Evolutionary conservation across 64 coral and sea anemone genomes (phyloP), one percentile per base, ranked within the genome.

Genomic region (Pocillopora verrucosa): DNA sequence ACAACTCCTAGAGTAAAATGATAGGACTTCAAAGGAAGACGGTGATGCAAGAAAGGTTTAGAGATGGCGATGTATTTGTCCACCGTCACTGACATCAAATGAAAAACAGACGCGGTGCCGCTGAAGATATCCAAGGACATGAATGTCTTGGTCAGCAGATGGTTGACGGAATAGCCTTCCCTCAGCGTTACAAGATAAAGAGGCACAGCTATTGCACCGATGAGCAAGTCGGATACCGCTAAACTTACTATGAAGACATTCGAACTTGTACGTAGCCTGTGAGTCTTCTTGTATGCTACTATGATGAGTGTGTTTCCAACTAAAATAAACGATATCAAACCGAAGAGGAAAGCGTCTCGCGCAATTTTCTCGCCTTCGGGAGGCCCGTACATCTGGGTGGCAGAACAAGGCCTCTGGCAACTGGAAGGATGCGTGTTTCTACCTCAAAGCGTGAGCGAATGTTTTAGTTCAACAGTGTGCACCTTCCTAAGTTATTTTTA

Each of bases 91-190:
- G 82, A 92, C 22, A 92, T 82, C 34, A 97, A 75, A 56, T 94
- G 91, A 24, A 97, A 87, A 14, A 91, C 93, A 0, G 92, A 97
- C 20, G 95, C 95, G 13, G 93, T 79, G 10, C 88, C 95, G 24
- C 95, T 97, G 2, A 91, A 82, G 15, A 97, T 97, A 36, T 97
- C 95, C 51, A 97, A 61, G 14, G 83, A 84, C 16, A 97, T 91
- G 59, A 76, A 97, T 7, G 91, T 65, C 26, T 35, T 88, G 16
- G 1, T 37, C 4, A 72, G 24, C 20, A 88, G 10, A 0, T 26
- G 36, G 13, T 25, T 60, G 9, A 7, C 41, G 41, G 91, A 63
- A 25, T 56, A 34, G 10, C 78, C 82, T n/a, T 36, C 19, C 74
- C 62, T 69, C 24, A 84, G 59, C 9, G 17, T 79, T 19, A 78